Evolutionary conservation across 2,797 vertebrate species (phyloP).

Genomic region (Mallotus villosus): DNA sequence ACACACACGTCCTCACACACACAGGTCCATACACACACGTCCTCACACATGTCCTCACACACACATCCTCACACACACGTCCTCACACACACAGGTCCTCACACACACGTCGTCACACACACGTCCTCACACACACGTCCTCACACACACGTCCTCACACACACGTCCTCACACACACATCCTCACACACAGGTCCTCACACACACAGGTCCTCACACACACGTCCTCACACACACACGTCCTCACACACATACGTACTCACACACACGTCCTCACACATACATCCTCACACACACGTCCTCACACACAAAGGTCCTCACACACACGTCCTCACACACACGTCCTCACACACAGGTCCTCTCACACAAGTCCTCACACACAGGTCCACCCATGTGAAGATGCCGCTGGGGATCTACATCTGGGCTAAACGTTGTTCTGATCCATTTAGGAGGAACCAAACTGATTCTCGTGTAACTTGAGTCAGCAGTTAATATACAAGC

Average conservation of each 20-base stretch:
- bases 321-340: too few species aligned
- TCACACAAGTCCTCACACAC: background rate
- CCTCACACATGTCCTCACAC: too few species aligned
- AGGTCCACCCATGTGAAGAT: background rate
- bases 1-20: too few species aligned
- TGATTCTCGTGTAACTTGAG: slow-evolving; percentile 31
- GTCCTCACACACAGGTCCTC: background rate
- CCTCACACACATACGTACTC: background rate
- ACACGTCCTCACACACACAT: too few species aligned
- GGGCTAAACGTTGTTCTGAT: slow-evolving; percentile 32
- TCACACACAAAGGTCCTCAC: too few species aligned
- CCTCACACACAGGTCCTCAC: too few species aligned
- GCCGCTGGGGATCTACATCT: slow-evolving; percentile 5
- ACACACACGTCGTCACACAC: background rate
- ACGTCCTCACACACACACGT: background rate
- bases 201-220: background rate
- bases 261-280: too few species aligned
- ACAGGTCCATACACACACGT: too few species aligned
- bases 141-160: too few species aligned
- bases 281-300: too few species aligned
- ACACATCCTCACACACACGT: too few species aligned
- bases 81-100: background rate
- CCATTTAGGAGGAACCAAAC: slow-evolving; percentile 32
- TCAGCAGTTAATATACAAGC: slow-evolving; percentile 4
- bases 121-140: background rate